Conservation (phyloP, 2,113 vertebrate species). For the Smithornis capensis region DNA sequence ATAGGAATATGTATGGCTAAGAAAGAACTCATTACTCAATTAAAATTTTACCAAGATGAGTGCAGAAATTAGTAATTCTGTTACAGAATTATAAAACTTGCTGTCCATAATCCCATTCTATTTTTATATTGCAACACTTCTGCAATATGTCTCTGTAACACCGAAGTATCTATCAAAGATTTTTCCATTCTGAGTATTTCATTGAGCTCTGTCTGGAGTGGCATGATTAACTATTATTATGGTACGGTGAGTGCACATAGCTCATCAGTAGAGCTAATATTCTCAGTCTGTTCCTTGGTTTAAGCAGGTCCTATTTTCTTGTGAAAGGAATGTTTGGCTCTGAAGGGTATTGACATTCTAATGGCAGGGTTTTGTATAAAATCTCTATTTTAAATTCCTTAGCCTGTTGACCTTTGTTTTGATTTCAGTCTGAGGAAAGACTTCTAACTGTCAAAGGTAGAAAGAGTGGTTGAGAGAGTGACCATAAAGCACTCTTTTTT, state of each 20-base stretch:
- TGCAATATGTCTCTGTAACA: background rate
- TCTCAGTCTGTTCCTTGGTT: background rate
- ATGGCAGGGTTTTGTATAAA: background rate
- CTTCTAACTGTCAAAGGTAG: background rate
- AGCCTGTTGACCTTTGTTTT: constrained; percentile 1
- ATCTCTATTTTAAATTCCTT: background rate
- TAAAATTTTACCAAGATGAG: background rate
- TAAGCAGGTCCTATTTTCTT: background rate
- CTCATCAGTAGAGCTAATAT: background rate
- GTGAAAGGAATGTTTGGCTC: background rate
- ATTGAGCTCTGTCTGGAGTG: background rate
- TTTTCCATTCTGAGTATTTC: background rate
- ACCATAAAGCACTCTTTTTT: background rate
- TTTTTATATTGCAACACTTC: background rate
- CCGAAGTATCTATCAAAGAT: background rate
- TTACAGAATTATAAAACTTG: background rate
- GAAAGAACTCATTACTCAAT: background rate
- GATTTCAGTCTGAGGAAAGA: background rate
- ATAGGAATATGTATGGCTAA: background rate
- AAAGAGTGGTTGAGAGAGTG: background rate
- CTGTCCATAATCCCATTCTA: background rate
- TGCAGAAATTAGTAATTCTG: background rate
- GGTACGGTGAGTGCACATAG: background rate
- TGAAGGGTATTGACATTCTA: background rate
- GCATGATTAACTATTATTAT: background rate